Conservation (phyloP, 2,888 invertebrate genomes). For the Leptura quadrifasciata region DNA sequence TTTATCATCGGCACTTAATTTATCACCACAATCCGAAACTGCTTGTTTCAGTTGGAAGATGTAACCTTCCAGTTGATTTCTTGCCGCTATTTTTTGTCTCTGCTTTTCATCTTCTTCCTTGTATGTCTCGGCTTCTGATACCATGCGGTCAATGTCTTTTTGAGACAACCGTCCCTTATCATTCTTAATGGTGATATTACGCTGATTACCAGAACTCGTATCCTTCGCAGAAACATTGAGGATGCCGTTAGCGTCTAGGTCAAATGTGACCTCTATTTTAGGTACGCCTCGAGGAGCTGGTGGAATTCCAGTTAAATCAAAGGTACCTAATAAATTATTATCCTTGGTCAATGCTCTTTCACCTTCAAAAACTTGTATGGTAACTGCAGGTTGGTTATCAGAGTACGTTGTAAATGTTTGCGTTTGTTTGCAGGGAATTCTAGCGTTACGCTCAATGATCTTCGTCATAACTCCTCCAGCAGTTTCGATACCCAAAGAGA, state of each 20-base stretch:
- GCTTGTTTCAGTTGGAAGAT: conserved; percentile 83
- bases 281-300: conserved; percentile 82
- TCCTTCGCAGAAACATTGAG: conserved; percentile 78
- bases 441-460: conserved; percentile 77
- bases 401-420: conserved; percentile 81
- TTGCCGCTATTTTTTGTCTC: conserved; percentile 79
- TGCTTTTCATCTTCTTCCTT: conserved; percentile 84
- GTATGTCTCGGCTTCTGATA: conserved; percentile 83
- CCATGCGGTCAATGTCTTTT: conserved; percentile 88
- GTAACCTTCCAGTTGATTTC: conserved; percentile 84
- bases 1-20: conserved; percentile 76
- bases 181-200: conserved; percentile 88
- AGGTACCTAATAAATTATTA: conserved; percentile 82
- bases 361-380: conserved; percentile 80
- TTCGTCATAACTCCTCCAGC: conserved; percentile 88
- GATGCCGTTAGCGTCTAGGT: conserved; percentile 85
- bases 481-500: conserved; percentile 86
- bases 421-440: conserved; percentile 77
- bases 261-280: conserved; percentile 83
- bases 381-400: conserved; percentile 81
- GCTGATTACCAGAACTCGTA: conserved; percentile 79
- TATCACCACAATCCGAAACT: conserved; percentile 79
- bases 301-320: conserved; percentile 82
- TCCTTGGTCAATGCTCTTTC: conserved; percentile 88
- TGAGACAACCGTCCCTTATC: conserved; percentile 88